Evolutionary conservation across 2,888 invertebrate genomes (phyloP).

Genomic region (Nowickia ferox): DNA sequence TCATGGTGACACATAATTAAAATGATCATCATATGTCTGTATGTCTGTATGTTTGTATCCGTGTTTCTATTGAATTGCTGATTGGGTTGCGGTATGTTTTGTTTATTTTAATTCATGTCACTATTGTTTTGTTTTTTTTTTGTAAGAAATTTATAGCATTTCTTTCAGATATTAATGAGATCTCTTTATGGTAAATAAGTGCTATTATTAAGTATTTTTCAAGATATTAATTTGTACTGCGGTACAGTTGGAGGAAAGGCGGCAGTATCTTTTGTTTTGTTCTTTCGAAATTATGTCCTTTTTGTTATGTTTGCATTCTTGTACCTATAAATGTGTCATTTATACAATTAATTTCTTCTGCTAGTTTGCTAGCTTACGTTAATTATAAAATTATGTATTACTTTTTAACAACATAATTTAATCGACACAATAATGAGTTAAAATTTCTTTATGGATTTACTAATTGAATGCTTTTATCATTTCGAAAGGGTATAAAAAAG

Average conservation of each 20-base stretch:
- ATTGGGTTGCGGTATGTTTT: conserved; percentile 54
- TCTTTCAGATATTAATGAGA: conserved; percentile 7
- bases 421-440: too few relatives aligned
- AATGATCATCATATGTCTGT: conserved; percentile 32
- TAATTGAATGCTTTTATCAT: too few relatives aligned
- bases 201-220: background rate
- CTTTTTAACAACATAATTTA: too few relatives aligned
- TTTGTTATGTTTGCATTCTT: too few relatives aligned
- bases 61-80: conserved; percentile 26
- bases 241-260: background rate
- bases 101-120: conserved; percentile 13
- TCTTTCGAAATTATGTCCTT: too few relatives aligned
- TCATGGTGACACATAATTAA: conserved; percentile 66
- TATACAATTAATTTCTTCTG: too few relatives aligned
- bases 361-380: too few relatives aligned
- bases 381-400: too few relatives aligned
- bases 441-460: too few relatives aligned
- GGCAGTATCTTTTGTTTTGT: background rate
- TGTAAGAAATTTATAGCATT: background rate
- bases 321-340: too few relatives aligned
- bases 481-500: too few relatives aligned
- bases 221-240: conserved; percentile 24
- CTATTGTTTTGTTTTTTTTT: background rate
- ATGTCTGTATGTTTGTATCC: background rate
- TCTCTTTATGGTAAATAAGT: background rate